Evolutionary conservation across 2,888 invertebrate genomes (phyloP), one percentile per base, ranked within the genome.

Genomic region (Drosophila gaucha): DNA sequence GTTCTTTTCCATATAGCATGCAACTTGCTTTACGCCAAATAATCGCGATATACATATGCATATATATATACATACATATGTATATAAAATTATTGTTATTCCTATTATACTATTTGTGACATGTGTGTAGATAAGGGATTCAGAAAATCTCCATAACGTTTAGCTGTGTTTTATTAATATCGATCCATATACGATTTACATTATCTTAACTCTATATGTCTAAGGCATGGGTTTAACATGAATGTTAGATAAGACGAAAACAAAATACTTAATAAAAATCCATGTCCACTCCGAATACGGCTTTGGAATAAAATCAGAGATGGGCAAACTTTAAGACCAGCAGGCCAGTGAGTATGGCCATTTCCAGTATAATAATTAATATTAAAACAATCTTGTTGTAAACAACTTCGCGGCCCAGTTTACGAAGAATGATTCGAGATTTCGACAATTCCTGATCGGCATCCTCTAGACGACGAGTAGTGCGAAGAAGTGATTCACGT

Each of bases 351-450:
- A 96, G 92, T 76, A 96, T 95, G 38, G 92, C 92, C 33, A 94
- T 75, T 93, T 97, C 96, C 55, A 96, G 85, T 2, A 96, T 33
- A 59, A 97, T 96, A 46, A 97, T 96, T 41, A 95, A 82, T 71
- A 96, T 93, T 39, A 97, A 91, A 58, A 96, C 93, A 49, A 96
- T 90, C 90, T 96, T 96, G 90, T 96, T 96, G 63, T 95, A 95
- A 31, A 96, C 89, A 47, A 96, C 94, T 90, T 95, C 94, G 47
- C 94, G 92, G 30, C 94, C 93, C 93, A 97, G 95, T 72, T 93
- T 92, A 44, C 94, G 93, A 50, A 96, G 91, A 44, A 96, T 93
- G 69, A 92, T 93, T 66, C 93, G 93, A 6, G 96, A 94, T 78
- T 93, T 94, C 24, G 94, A 93, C 47, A 97, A 90, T 77, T 95